Conservation (phyloP, 2,797 vertebrate species). For the Accipiter fasciatus region DNA sequence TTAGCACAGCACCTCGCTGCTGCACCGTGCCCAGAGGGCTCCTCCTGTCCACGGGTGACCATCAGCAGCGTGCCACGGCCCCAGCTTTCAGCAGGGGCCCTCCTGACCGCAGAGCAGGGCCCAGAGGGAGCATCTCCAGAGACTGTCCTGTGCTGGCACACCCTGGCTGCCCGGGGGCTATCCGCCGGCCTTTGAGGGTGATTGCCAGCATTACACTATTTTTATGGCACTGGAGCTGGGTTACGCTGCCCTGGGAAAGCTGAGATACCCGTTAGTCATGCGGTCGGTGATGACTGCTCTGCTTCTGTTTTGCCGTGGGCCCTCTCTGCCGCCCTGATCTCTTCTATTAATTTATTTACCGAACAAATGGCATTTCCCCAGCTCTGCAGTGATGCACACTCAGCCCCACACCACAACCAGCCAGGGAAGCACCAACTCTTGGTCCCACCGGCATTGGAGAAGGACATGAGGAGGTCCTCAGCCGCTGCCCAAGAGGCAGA, state of each 20-base stretch:
- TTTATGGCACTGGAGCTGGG: neutral
- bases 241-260: neutral
- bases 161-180: accelerated
- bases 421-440: neutral
- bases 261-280: neutral
- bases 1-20: neutral
- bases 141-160: neutral
- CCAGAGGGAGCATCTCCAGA: neutral
- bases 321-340: neutral
- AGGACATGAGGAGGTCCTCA: neutral
- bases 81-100: neutral
- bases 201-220: neutral
- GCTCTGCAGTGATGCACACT: neutral
- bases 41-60: neutral
- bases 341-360: neutral
- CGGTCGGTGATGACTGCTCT: neutral
- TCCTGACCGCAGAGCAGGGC: neutral
- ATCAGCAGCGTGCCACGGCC: accelerated
- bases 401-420: neutral
- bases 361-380: neutral
- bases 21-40: neutral
- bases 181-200: neutral
- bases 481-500: neutral
- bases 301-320: neutral
- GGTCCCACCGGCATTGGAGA: accelerated